Evolutionary conservation across 2,113 vertebrate genomes (phyloP).

Genomic region (Dromiciops gliroides): DNA sequence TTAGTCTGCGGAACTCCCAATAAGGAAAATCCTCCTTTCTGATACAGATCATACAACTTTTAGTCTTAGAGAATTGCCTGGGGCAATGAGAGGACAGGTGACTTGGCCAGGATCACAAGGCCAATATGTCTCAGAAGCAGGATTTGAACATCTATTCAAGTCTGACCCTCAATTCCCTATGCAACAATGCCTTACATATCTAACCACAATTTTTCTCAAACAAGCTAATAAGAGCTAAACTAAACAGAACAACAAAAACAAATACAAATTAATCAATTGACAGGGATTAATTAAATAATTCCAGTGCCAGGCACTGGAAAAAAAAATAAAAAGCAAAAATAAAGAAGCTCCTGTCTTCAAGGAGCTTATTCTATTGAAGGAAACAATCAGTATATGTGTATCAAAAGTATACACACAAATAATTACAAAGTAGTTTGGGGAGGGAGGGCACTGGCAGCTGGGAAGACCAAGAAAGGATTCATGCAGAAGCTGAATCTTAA

Average conservation of each 20-base stretch:
- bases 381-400: background rate
- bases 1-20: background rate
- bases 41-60: background rate
- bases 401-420: background rate
- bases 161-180: background rate
- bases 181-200: background rate
- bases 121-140: background rate
- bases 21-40: background rate
- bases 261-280: background rate
- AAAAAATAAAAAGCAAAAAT: background rate
- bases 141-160: background rate
- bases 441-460: background rate
- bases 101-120: background rate
- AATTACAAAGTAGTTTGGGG: background rate
- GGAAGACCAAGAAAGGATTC: background rate
- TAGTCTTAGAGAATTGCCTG: background rate
- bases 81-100: background rate
- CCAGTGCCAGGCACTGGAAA: background rate
- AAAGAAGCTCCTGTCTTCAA: background rate
- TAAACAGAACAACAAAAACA: background rate
- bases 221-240: background rate
- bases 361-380: background rate
- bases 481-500: background rate
- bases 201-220: background rate
- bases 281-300: background rate